Percentiles rank a stretch among this genome's conserved stretches.
Conservation (phyloP, 2,113 vertebrate genomes). For the Cebidichthys violaceus region DNA sequence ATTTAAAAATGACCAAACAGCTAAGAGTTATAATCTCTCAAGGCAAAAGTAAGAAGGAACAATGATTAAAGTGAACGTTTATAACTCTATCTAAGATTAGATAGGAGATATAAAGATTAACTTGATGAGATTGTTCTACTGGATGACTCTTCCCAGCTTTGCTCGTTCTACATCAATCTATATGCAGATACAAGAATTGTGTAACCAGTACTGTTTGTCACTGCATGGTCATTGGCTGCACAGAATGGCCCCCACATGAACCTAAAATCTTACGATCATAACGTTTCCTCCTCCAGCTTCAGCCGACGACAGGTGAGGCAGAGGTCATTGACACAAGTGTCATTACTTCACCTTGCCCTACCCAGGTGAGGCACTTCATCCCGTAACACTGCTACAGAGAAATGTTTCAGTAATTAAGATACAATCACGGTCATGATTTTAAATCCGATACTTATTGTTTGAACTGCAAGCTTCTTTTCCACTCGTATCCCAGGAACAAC, state of each 20-base stretch:
- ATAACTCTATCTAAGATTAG: conserved; percentile 46
- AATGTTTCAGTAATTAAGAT: background rate
- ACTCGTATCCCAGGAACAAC: conserved; percentile 62
- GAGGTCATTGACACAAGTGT: conserved; percentile 35
- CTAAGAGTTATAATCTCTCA: background rate
- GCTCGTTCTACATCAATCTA: background rate
- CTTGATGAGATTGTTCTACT: background rate
- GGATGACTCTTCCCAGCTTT: background rate
- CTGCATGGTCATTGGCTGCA: background rate
- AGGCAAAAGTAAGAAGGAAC: conserved; percentile 24
- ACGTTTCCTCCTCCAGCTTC: conserved; percentile 68
- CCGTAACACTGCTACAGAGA: background rate
- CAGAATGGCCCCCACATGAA: background rate
- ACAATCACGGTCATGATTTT: background rate
- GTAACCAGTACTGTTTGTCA: background rate
- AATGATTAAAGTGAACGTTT: background rate
- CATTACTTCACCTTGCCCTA: conserved; percentile 66
- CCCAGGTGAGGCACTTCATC: conserved; percentile 65
- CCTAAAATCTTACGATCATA: conserved; percentile 17
- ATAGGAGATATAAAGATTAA: conserved; percentile 66
- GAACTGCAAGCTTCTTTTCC: background rate
- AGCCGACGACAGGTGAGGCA: conserved; percentile 52
- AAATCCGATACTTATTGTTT: background rate
- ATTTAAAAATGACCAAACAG: conserved; percentile 16
- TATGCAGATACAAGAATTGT: background rate